Base-by-base conservation (phyloP, 1,140 invertebrate species). In the Drosophila melanogaster region DNA sequence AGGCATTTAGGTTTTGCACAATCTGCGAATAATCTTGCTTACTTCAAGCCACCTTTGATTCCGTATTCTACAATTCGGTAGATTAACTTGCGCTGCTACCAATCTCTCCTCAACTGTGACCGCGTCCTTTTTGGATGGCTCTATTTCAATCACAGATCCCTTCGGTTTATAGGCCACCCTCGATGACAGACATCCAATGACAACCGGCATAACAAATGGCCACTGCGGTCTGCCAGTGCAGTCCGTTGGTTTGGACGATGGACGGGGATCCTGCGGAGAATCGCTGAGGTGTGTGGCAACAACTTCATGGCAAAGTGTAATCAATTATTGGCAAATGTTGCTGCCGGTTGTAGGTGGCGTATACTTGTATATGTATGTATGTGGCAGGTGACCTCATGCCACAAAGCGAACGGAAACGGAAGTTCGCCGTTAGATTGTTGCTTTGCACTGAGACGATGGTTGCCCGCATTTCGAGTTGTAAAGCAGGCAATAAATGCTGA, bases 291-390 rank as follows among this genome's bases (percentile, higher is more conserved):
- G 56, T 74, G 56, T 79, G 70, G 66, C 58, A 87, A 83, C 75
- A 79, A 86, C 83, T 87, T 77, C 79, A 89, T 79, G 84, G 64
- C 79, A 71, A 89, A 89, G 75, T 80, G 84, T 78, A 87, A 87
- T 87, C 84, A 87, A 87, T 87, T 87, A 89, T 87, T 89, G 84
- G 84, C 66, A 81, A 86, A 86, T 83, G 84, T 78, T 76, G 70
- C 84, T 78, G 72, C 71, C 56, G 59, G 17, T 56, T 43, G 59
- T 22, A 14, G 54, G 24, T 33, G 10, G 22, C 37, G 10, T 1
- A 43, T 3, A 43, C 15, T 33, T 33, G 24, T 3, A 26, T 33
- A 56, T 38, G 15, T 15, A 2, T 15, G 17, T 17, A n/a, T 15
- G 1, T 57, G 46, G 65, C 12, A 56, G 71, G 55, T 87, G 83